Conservation (phyloP, 2,113 vertebrate species). For the Equus przewalskii region DNA sequence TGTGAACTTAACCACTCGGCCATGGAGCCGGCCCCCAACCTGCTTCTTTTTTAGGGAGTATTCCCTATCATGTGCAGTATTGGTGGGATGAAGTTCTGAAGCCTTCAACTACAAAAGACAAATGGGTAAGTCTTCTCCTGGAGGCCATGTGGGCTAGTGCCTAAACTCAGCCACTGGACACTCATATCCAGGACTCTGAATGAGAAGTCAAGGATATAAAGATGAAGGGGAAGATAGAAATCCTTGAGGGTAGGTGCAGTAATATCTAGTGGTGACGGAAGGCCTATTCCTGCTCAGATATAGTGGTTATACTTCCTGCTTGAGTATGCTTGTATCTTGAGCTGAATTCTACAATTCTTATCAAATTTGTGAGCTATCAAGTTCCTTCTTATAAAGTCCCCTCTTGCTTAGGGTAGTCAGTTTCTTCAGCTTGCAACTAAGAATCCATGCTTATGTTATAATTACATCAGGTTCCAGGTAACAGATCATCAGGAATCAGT, state of each 20-base stretch:
- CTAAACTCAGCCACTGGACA: background rate
- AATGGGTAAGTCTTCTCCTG: background rate
- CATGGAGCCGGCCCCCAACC: background rate
- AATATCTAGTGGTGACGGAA: background rate
- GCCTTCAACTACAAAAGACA: background rate
- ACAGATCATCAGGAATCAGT: background rate
- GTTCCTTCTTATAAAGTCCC: background rate
- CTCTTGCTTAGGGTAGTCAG: background rate
- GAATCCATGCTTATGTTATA: background rate
- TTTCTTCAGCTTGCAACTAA: background rate
- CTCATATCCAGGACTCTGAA: background rate
- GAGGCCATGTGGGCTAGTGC: background rate
- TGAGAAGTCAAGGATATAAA: background rate
- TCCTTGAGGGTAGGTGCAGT: background rate
- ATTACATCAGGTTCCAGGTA: background rate
- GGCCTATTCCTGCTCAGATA: background rate
- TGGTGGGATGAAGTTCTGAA: background rate
- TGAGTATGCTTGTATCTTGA: background rate
- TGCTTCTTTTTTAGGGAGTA: background rate
- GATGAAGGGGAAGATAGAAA: background rate
- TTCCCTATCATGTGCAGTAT: background rate
- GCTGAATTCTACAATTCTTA: background rate
- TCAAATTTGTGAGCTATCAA: background rate
- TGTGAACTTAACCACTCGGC: too few relatives aligned
- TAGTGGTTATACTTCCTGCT: background rate